Evolutionary conservation across 2,797 vertebrate genomes (phyloP).

Genomic region (Atherinosoma microstoma): DNA sequence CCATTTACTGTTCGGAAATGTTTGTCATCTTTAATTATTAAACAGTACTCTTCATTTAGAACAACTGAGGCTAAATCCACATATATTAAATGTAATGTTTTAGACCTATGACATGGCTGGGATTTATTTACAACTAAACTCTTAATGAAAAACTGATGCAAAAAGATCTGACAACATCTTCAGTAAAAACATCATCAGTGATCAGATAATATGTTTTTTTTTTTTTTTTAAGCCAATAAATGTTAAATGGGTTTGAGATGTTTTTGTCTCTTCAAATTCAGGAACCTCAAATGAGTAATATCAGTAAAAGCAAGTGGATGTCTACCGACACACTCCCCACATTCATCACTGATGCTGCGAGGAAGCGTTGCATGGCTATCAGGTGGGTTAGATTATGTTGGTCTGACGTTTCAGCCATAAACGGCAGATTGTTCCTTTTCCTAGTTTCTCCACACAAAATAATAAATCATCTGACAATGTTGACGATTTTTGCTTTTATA

Average conservation of each 20-base stretch:
- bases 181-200: neutral
- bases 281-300: constrained; percentile 70
- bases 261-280: constrained; percentile 51
- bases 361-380: constrained; percentile 88
- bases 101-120: neutral
- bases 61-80: neutral
- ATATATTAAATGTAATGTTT: neutral
- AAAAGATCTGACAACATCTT: neutral
- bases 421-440: neutral
- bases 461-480: constrained; percentile 1
- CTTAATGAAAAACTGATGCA: neutral
- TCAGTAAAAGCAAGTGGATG: constrained; percentile 86
- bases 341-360: constrained; percentile 90
- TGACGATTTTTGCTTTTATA: constrained; percentile 57
- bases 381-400: constrained; percentile 79
- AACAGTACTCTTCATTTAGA: neutral
- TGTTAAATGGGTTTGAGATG: neutral
- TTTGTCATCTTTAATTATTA: neutral
- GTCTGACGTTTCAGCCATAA: neutral
- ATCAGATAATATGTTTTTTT: constrained; percentile 4
- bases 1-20: neutral
- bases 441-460: neutral
- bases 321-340: constrained; percentile 92
- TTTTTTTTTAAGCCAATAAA: constrained; percentile 10
- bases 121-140: neutral